Conservation (phyloP, 2,888 invertebrate genomes). For the Mechanitis mazaeus region DNA sequence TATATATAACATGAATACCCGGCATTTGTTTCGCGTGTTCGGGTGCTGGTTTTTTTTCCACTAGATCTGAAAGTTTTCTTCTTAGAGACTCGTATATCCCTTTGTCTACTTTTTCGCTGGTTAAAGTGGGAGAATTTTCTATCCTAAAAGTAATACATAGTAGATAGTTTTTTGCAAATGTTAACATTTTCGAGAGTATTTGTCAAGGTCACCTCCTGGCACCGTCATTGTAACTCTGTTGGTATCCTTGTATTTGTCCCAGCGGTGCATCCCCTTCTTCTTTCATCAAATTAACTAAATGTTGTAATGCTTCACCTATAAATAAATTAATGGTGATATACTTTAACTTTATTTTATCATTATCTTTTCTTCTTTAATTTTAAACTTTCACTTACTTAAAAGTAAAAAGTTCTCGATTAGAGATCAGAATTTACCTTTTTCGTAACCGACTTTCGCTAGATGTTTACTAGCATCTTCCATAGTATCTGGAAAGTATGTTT, state of each 20-base stretch:
- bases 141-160: conserved; percentile 36
- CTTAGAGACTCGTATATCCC: conserved; percentile 41
- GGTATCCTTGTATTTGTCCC: conserved; percentile 49
- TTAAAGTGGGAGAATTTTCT: conserved; percentile 36
- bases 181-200: neutral
- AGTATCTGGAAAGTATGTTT: conserved; percentile 37
- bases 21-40: conserved; percentile 41
- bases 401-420: conserved; percentile 3
- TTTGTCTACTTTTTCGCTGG: conserved; percentile 47
- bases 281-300: conserved; percentile 48
- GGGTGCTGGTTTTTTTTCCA: conserved; percentile 38
- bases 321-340: conserved; percentile 1
- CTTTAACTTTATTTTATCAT: no score
- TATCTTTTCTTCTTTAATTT: no score
- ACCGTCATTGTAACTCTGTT: conserved; percentile 46
- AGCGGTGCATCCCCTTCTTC: conserved; percentile 44
- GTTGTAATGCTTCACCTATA: conserved; percentile 48
- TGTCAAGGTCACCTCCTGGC: conserved; percentile 43
- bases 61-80: conserved; percentile 42
- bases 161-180: neutral
- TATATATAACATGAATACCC: conserved; percentile 33
- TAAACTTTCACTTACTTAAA: no score
- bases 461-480: conserved; percentile 48
- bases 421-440: conserved; percentile 42
- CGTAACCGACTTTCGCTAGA: conserved; percentile 47